Evolutionary conservation across 2,888 invertebrate species (phyloP), one percentile per base, ranked within the genome.

Genomic region (Erebia palarica): DNA sequence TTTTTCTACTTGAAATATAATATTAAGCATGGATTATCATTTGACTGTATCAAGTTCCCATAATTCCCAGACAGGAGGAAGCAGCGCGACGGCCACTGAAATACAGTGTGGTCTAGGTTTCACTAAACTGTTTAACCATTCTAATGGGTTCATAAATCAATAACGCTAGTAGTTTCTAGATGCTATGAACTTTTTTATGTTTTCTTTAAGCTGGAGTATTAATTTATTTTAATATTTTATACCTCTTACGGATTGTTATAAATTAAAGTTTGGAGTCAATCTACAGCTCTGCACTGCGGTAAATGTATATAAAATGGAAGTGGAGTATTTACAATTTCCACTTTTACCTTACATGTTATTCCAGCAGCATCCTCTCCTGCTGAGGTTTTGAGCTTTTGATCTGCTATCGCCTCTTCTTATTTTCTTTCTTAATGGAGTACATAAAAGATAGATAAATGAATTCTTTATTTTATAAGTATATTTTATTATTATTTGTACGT

Each of bases 1-100:
- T 11, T 61, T 61, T 63, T 49, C 63, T 49, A 21, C 7, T 60
- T 49, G 71, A 72, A 75, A 73, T 74, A 64, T 68, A 71, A 76
- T 74, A 74, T 73, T 69, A 51, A 65, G 51, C 57, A 21, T 27
- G 71, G 76, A 73, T 73, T 75, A 74, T 21, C 60, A 61, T 66
- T 71, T 18, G 68, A 72, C 70, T 69, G 68, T 78, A 75, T 78
- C 75, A 69, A 67, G 75, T 79, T 75, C 69, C 76, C 73, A 71
- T 75, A 78, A 76, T 72, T 72, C 74, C 75, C 75, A 77, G 77
- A 77, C 77, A 75, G 75, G 71, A 73, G 75, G 75, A 75, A 75
- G 74, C 61, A 58, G 49, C 59, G 49, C 61, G 70, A 69, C 69
- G 71, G 69, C 65, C 72, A 61, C 70, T 75, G 74, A 78, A 77